A percentile compares a stretch with the other conserved stretches of the same genome.
Conservation (phyloP, 2,797 vertebrate genomes). For the Florisuga fusca region DNA sequence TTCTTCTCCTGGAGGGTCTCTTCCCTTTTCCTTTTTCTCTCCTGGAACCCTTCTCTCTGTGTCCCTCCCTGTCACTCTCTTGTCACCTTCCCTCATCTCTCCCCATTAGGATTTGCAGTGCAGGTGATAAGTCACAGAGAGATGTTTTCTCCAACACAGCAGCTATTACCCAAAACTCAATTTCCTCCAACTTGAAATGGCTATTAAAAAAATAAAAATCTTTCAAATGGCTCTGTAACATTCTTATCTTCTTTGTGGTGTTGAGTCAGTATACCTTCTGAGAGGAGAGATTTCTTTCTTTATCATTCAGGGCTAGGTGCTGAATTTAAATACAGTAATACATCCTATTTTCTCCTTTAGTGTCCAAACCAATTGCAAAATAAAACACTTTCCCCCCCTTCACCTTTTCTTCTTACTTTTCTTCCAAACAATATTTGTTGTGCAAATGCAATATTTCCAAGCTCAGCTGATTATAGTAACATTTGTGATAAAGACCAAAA, state of each 20-base stretch:
- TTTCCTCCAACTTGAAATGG: constrained; percentile 52
- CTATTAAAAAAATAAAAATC: background rate
- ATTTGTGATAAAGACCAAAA: constrained; percentile 36
- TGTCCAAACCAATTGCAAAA: constrained; percentile 64
- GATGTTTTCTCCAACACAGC: constrained; percentile 38
- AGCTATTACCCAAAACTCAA: constrained; percentile 65
- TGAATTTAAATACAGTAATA: constrained; percentile 68
- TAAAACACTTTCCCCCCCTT: constrained; percentile 17
- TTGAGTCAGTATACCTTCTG: constrained; percentile 32
- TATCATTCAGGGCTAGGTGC: constrained; percentile 50
- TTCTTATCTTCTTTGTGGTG: constrained; percentile 36
- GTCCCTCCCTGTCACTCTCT: background rate
- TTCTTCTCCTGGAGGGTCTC: background rate
- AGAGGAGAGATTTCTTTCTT: constrained; percentile 56
- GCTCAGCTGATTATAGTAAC: constrained; percentile 57
- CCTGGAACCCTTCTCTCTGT: background rate
- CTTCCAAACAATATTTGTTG: constrained; percentile 53
- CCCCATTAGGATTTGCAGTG: constrained; percentile 55
- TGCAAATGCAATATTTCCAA: constrained; percentile 50
- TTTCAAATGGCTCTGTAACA: constrained; percentile 41
- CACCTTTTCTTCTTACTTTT: background rate
- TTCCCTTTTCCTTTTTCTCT: background rate
- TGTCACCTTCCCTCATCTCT: constrained; percentile 51
- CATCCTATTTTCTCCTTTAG: constrained; percentile 61
- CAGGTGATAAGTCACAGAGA: constrained; percentile 73